Percentiles rank a stretch among this genome's conserved stretches.
Evolutionary conservation across 2,888 invertebrate genomes (phyloP).

Genomic region (Ceramica pisi): DNA sequence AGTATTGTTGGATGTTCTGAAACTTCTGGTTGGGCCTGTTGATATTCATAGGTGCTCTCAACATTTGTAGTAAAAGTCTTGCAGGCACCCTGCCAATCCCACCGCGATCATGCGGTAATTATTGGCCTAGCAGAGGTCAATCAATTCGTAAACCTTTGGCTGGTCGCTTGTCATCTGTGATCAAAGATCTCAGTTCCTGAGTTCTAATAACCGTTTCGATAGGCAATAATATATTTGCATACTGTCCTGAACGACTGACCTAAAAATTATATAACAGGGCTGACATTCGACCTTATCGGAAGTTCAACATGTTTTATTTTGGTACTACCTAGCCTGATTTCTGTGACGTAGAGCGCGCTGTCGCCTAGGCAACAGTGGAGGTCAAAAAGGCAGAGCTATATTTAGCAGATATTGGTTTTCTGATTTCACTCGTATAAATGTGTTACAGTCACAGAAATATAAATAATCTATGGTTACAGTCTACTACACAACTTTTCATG

Average conservation of each 20-base stretch:
- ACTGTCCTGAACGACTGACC: slow-evolving; percentile 19
- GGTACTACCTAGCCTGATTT: slow-evolving; percentile 28
- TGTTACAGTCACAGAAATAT: no score
- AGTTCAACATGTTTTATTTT: slow-evolving; percentile 36
- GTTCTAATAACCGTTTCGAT: slow-evolving; percentile 24
- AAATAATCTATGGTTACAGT: neutral
- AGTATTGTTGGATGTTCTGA: neutral
- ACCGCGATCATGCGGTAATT: neutral
- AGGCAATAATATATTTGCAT: slow-evolving; percentile 28
- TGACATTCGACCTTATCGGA: slow-evolving; percentile 36
- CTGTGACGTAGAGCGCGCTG: neutral
- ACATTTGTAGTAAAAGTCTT: neutral
- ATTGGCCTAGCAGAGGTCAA: neutral
- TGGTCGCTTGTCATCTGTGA: neutral
- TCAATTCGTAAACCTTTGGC: neutral
- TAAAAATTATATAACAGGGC: slow-evolving; percentile 11
- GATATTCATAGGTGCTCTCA: neutral
- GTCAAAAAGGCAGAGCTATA: neutral
- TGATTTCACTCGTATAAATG: neutral
- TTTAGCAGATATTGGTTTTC: slow-evolving; percentile 7
- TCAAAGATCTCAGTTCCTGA: slow-evolving; percentile 1
- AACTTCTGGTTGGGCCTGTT: neutral
- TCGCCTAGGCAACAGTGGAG: neutral
- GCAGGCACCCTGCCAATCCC: neutral
- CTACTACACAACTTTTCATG: neutral